Base-by-base conservation (phyloP, 2,888 invertebrate genomes). In the Erannis defoliaria region DNA sequence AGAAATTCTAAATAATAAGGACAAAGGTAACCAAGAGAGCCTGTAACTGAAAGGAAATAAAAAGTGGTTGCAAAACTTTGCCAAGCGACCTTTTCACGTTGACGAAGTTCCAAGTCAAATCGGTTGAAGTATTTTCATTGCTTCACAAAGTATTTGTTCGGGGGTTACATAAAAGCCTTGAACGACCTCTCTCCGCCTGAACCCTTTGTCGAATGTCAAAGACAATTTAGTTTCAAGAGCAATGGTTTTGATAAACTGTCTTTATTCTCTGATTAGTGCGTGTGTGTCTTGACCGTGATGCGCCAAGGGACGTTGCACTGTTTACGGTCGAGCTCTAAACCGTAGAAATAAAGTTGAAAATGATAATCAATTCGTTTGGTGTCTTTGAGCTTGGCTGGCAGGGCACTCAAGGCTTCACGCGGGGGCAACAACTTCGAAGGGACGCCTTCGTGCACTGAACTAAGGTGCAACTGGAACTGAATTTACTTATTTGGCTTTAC, bases 381-480 rank as follows among this genome's bases (percentile, higher is more conserved):
- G 70, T 76, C 73, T 74, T 72, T 72, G 71, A 76, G 73, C 71
- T 67, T 62, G 70, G 65, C 69, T 73, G 74, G 70, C 71, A 77
- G 78, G 77, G 78, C 77, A 75, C 79, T 82, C 82, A 84, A 84
- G 85, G 85, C 80, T 82, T 70, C 67, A 68, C 71, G 70, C 74
- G 82, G 82, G 85, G 85, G 85, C 86, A 86, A 86, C 85, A 87
- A 86, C 85, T 80, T 81, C 82, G 42, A 31, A 42, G 40, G 53
- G 40, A 42, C 83, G 81, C 83, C 79, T 84, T 80, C 85, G 86
- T 84, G 80, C 86, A 82, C 80, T 82, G 85, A 86, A 85, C 87
- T 77, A 16, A 80, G 77, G 74, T 80, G 74, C 78, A 75, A 71
- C 70, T 77, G 75, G 75, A 81, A 78, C 76, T 84, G 75, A 81